A percentile compares a stretch with the other conserved stretches of the same genome.
Conservation (phyloP, 2,888 invertebrate species). For the Bugula neritina region DNA sequence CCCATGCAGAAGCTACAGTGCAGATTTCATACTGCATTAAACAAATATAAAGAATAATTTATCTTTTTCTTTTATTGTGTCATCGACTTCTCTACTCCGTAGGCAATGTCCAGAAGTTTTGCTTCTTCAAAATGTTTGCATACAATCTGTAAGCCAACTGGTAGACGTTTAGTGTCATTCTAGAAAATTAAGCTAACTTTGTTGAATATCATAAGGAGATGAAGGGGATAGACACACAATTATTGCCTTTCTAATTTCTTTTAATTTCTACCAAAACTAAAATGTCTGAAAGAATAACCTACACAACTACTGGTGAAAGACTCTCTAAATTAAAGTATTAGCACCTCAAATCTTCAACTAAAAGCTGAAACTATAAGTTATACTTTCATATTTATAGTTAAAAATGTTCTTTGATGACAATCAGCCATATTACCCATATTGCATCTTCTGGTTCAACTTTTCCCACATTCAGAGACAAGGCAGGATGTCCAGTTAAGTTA, state of each 20-base stretch:
- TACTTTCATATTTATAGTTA: no score
- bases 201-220: background rate
- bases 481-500: conserved; percentile 13
- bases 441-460: background rate
- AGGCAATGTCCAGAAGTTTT: conserved; percentile 41
- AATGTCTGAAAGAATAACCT: no score
- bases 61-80: background rate
- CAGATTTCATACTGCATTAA: no score
- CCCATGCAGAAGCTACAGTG: no score
- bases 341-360: no score
- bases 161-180: conserved; percentile 32
- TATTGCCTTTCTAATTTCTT: background rate
- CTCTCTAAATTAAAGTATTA: no score
- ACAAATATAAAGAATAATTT: no score
- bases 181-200: background rate
- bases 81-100: conserved; percentile 31
- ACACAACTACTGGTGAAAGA: no score
- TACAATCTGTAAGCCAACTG: conserved; percentile 45
- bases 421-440: no score
- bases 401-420: no score
- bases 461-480: conserved; percentile 8
- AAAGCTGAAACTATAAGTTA: no score
- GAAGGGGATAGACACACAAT: background rate
- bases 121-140: conserved; percentile 43
- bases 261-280: no score